A percentile compares a stretch with the other conserved stretches of the same genome.
Conservation (phyloP, 2,888 invertebrate species). For the Chrysina gloriosa region DNA sequence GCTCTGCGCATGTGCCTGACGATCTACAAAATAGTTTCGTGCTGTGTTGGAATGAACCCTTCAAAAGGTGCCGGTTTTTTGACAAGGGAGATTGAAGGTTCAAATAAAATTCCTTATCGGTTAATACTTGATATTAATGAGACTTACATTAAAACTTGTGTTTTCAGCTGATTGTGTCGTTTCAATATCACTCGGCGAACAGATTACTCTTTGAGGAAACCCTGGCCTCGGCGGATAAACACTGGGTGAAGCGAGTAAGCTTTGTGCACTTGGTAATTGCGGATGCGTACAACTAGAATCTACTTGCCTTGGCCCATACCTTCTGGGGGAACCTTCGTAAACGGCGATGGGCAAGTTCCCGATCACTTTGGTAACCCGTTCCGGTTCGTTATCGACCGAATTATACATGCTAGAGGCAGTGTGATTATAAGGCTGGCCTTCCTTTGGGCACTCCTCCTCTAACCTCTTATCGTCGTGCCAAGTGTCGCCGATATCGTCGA, state of each 20-base stretch:
- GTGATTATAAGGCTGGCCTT: slow-evolving; percentile 49
- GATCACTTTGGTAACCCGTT: slow-evolving; percentile 75
- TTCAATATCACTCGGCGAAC: slow-evolving; percentile 61
- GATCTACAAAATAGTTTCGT: too few relatives aligned
- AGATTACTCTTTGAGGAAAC: slow-evolving; percentile 80
- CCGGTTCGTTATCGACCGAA: slow-evolving; percentile 57
- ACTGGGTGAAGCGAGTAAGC: slow-evolving; percentile 73
- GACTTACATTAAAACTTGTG: slow-evolving; percentile 59
- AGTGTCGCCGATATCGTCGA: slow-evolving; percentile 87
- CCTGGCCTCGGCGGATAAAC: slow-evolving; percentile 85
- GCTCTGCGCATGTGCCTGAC: too few relatives aligned
- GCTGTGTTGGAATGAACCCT: too few relatives aligned
- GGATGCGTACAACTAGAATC: slow-evolving; percentile 65
- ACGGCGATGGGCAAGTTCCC: slow-evolving; percentile 92
- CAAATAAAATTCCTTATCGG: too few relatives aligned
- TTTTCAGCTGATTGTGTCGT: slow-evolving; percentile 56
- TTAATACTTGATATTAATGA: background rate
- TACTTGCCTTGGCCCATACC: slow-evolving; percentile 78
- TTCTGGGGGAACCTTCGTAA: slow-evolving; percentile 90
- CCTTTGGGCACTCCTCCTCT: slow-evolving; percentile 47
- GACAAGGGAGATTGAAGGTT: too few relatives aligned
- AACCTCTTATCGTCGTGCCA: slow-evolving; percentile 73
- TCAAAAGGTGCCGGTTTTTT: too few relatives aligned
- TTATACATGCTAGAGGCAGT: slow-evolving; percentile 58
- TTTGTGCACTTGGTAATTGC: slow-evolving; percentile 70